Evolutionary conservation across 2,888 invertebrate species (phyloP).

Genomic region (Nysson spinosus): DNA sequence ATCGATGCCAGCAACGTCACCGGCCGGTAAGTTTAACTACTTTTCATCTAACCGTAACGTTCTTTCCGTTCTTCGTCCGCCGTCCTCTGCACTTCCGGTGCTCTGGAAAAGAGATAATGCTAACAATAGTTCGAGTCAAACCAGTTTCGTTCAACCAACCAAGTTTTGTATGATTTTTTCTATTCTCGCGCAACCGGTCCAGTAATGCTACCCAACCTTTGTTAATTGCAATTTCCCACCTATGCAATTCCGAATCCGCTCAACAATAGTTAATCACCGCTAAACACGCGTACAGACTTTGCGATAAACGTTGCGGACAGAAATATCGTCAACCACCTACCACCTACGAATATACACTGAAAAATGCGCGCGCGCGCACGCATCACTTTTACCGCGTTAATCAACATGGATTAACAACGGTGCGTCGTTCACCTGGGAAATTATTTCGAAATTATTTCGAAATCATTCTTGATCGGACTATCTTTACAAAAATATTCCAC

Average conservation of each 20-base stretch:
- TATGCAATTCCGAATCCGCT: conserved; percentile 41
- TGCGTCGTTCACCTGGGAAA: conserved; percentile 41
- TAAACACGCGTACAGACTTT: conserved; percentile 57
- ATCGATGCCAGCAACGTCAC: conserved; percentile 67
- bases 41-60: neutral
- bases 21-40: conserved; percentile 64
- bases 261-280: conserved; percentile 54
- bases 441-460: conserved; percentile 37
- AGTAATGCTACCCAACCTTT: conserved; percentile 27
- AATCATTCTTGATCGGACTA: too few species aligned
- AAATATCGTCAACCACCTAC: too few species aligned
- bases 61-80: too few species aligned
- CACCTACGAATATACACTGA: neutral
- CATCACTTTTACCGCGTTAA: conserved; percentile 37
- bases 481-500: too few species aligned
- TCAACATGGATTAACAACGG: conserved; percentile 51
- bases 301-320: conserved; percentile 59
- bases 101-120: too few species aligned
- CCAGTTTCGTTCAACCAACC: too few species aligned
- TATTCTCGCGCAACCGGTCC: conserved; percentile 36
- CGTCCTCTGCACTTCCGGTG: too few species aligned
- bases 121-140: too few species aligned
- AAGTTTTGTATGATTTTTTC: conserved; percentile 46
- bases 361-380: conserved; percentile 11
- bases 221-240: conserved; percentile 41